phyloP scores from a whole-genome alignment of 2,797 vertebrate species.

The Sebastes nivosus region DNA sequence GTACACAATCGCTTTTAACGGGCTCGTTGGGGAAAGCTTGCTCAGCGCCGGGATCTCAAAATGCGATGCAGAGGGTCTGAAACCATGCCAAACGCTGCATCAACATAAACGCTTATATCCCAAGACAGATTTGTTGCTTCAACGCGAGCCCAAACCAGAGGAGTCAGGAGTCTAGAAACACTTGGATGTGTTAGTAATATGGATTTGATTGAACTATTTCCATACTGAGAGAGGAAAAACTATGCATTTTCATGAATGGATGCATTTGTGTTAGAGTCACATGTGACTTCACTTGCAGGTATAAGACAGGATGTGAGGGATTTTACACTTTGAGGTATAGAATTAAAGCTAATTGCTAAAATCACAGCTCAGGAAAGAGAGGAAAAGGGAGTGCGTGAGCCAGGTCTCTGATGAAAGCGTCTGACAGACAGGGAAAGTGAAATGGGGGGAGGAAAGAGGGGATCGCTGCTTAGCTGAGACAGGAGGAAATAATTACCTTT shows the following conservation, averaged over 20 bases:
- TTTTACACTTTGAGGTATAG: conserved; percentile 23
- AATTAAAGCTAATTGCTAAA: conserved; percentile 12
- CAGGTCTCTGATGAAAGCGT: conserved; percentile 23
- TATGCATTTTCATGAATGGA: conserved; percentile 46
- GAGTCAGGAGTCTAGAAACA: conserved; percentile 37
- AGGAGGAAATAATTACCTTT: conserved; percentile 76
- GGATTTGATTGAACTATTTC: conserved; percentile 35
- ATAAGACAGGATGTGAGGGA: conserved; percentile 3
- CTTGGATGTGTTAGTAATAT: conserved; percentile 22
- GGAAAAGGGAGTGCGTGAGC: not conserved
- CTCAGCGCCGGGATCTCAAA: conserved; percentile 35
- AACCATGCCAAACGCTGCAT: conserved; percentile 38
- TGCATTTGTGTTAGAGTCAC: conserved; percentile 25
- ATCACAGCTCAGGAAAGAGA: not conserved
- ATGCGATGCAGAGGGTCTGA: not conserved
- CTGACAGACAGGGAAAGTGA: conserved; percentile 12
- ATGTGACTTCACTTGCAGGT: conserved; percentile 8
- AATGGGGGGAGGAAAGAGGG: not conserved
- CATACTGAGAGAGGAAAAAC: not conserved
- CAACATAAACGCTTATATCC: conserved; percentile 14
- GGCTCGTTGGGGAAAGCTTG: conserved; percentile 21
- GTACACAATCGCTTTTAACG: not conserved
- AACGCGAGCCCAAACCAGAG: conserved; percentile 49
- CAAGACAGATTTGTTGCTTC: conserved; percentile 29
- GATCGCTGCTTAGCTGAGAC: conserved; percentile 46